Conservation (phyloP, 2,113 vertebrate species). For the Arizona elegans region DNA sequence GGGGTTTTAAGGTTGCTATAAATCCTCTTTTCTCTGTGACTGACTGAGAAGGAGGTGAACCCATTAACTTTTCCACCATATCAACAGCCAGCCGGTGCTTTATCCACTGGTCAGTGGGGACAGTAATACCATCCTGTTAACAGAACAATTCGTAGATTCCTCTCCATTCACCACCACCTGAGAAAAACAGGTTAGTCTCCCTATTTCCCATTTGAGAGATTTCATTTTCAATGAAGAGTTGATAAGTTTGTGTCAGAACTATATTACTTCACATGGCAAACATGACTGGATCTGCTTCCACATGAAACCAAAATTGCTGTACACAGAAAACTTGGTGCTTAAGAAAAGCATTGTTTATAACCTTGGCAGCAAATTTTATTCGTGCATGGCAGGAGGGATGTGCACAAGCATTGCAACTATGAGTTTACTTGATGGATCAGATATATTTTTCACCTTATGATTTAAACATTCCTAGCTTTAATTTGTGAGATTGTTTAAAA, state of each 20-base stretch:
- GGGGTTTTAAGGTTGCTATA: conserved; percentile 62
- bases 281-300: not conserved
- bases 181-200: not conserved
- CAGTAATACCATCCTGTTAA: not conserved
- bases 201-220: not conserved
- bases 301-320: not conserved
- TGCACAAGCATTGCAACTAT: not conserved
- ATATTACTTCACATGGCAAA: not conserved
- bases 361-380: not conserved
- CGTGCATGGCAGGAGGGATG: not conserved
- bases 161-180: not conserved
- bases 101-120: conserved; percentile 4
- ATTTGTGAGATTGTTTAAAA: not conserved
- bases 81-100: conserved; percentile 35
- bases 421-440: not conserved
- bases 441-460: not conserved
- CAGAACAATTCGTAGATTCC: not conserved
- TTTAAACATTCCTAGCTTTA: not conserved
- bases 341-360: not conserved
- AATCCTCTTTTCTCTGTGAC: conserved; percentile 62
- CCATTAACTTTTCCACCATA: conserved; percentile 68
- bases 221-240: not conserved
- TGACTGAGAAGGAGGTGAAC: conserved; percentile 57
- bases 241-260: not conserved
- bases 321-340: not conserved